Base-by-base conservation (phyloP, 92 coral and sea anemone genomes). In the Parazoanthus swiftii region DNA sequence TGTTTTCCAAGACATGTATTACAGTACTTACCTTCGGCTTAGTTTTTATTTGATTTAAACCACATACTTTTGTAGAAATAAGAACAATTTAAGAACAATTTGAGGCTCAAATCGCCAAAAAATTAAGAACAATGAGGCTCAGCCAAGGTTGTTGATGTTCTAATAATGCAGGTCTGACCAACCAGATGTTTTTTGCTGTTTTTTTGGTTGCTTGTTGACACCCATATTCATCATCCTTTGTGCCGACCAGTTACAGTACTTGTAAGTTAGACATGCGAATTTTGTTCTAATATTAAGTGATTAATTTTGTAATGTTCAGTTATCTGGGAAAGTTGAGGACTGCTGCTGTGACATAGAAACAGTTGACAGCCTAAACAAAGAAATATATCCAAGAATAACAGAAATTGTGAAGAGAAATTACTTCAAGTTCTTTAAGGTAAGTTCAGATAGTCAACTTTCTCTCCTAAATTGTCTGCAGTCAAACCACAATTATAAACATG, bases 321-420 rank as follows among this genome's bases (percentile, higher is more conserved):
- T 97, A 39, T 76, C 96, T 54, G 99, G 99, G 20, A 97, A 93
- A 76, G 94, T 96, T 4, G 99, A 97, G 76, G 98, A 97, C 63
- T 97, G 99, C 79, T 97, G 99, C 89, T 97, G 99, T 91, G 99
- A 95, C 77, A 91, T 97, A 39, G 99, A 97, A 87, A 94, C 98
- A 33, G 99, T 97, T 54, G 97, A 97, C 80, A 93, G 86, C 68
- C 87, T 97, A 70, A 97, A 97, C 91, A 91, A 91, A 90, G 95
- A 93, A 80, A 96, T 95, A 63, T 85, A 92, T 79, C 99, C 99
- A 85, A 89, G 91, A 29, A 92, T 97, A 43, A 78, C 79, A 68
- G 93, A 97, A 89, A 70, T 97, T 80, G 95, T 95, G 42, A 89
- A 92, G 89, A 95, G 93, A 83, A 92, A 90, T 90, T 97, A 93